Evolutionary conservation across 2,113 vertebrate genomes (phyloP).

Genomic region (Lagenorhynchus albirostris): DNA sequence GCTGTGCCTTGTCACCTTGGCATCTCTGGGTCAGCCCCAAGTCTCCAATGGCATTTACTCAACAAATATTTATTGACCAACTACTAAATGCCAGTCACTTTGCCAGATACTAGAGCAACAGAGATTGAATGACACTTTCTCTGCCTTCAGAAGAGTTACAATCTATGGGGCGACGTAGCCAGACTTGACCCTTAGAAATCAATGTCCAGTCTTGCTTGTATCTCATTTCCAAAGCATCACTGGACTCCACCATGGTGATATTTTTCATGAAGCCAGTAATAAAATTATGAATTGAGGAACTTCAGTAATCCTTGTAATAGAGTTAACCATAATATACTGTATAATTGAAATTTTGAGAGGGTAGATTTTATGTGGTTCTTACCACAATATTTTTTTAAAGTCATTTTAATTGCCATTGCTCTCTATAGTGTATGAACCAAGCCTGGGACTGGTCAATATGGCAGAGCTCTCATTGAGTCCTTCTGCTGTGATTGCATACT

Average conservation of each 20-base stretch:
- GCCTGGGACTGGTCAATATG: background rate
- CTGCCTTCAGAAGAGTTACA: background rate
- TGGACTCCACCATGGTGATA: background rate
- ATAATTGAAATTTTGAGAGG: background rate
- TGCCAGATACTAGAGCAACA: background rate
- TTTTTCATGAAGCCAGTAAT: background rate
- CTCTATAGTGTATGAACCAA: background rate
- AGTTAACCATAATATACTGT: background rate
- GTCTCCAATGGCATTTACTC: background rate
- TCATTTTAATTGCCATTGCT: background rate
- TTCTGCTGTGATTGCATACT: background rate
- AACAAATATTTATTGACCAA: background rate
- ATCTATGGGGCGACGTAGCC: background rate
- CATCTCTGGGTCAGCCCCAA: background rate
- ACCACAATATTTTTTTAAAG: background rate
- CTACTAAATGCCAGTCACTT: background rate
- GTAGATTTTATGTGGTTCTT: background rate
- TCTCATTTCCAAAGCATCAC: background rate
- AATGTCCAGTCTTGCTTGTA: background rate
- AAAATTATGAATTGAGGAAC: background rate
- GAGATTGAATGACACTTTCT: background rate
- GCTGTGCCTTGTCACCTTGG: background rate
- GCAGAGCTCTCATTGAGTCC: background rate
- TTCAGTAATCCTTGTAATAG: background rate
- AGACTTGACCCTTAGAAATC: background rate